Evolutionary conservation across 1,140 invertebrate genomes (phyloP).

Genomic region (Atopsyche davidsoni): DNA sequence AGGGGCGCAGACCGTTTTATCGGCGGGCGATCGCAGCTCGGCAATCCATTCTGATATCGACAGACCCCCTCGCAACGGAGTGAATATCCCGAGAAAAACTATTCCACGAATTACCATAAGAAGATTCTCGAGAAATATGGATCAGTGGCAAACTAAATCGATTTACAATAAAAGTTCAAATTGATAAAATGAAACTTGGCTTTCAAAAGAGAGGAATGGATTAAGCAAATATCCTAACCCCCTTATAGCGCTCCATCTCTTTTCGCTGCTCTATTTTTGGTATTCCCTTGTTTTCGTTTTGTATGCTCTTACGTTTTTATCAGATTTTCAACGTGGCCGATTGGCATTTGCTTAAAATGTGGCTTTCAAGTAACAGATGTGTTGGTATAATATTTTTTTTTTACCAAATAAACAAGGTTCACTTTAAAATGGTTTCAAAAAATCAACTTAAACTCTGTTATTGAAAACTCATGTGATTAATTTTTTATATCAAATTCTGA

Average conservation of each 20-base stretch:
- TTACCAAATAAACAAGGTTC: too few species aligned
- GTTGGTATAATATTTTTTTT: too few species aligned
- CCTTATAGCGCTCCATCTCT: constrained; percentile 17
- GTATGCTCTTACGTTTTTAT: too few species aligned
- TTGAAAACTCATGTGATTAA: too few species aligned
- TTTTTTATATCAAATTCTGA: too few species aligned
- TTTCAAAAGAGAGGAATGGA: constrained; percentile 24
- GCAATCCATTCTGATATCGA: not conserved
- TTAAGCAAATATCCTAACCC: constrained; percentile 25
- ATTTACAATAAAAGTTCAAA: constrained; percentile 29
- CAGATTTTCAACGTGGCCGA: too few species aligned
- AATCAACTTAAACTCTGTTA: too few species aligned
- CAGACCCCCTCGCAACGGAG: not conserved
- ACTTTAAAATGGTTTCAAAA: too few species aligned
- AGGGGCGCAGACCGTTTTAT: too few species aligned
- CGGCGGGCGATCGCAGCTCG: not conserved
- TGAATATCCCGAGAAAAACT: constrained; percentile 23
- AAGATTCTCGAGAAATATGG: constrained; percentile 32
- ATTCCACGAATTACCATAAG: constrained; percentile 31
- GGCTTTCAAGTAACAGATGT: too few species aligned
- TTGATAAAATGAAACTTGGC: constrained; percentile 29
- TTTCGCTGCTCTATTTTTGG: not conserved
- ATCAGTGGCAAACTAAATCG: constrained; percentile 27
- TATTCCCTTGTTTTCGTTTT: too few species aligned
- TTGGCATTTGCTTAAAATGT: too few species aligned